Conservation (phyloP, 2,888 invertebrate species). For the Nebria brevicollis region DNA sequence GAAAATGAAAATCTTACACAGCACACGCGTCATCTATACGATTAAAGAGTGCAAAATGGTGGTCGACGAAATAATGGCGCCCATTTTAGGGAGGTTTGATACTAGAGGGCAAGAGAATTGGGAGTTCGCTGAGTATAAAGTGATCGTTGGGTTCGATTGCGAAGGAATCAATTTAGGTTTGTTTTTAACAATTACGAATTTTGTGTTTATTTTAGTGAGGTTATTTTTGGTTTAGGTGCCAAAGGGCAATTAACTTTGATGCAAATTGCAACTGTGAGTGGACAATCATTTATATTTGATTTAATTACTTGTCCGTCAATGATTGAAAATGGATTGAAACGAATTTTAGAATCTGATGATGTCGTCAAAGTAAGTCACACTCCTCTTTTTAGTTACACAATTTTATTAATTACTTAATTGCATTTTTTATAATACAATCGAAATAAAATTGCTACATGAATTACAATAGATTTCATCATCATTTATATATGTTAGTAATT, state of each 20-base stretch:
- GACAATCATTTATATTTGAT: slow-evolving; percentile 89
- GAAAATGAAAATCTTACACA: slow-evolving; percentile 84
- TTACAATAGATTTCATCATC: too few species aligned
- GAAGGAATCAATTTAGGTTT: slow-evolving; percentile 91
- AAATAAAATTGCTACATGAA: too few species aligned
- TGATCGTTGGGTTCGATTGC: slow-evolving; percentile 86
- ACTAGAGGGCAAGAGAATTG: slow-evolving; percentile 52
- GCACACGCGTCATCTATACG: slow-evolving; percentile 82
- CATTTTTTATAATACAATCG: too few species aligned
- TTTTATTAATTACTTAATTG: too few species aligned
- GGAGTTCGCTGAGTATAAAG: slow-evolving; percentile 62
- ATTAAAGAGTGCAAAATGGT: slow-evolving; percentile 81
- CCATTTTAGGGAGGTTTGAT: background rate
- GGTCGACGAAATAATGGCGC: slow-evolving; percentile 75
- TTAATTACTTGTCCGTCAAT: slow-evolving; percentile 85
- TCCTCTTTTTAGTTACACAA: background rate
- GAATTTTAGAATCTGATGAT: slow-evolving; percentile 80
- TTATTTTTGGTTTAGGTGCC: slow-evolving; percentile 56
- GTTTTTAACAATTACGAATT: background rate
- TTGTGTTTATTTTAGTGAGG: background rate
- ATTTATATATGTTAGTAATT: too few species aligned
- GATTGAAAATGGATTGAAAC: slow-evolving; percentile 82
- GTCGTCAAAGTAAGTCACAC: slow-evolving; percentile 76
- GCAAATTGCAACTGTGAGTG: slow-evolving; percentile 83
- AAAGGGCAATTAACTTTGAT: slow-evolving; percentile 89